phyloP scores from a whole-genome alignment of 1,140 invertebrate genomes.

The Orchesella cincta region DNA sequence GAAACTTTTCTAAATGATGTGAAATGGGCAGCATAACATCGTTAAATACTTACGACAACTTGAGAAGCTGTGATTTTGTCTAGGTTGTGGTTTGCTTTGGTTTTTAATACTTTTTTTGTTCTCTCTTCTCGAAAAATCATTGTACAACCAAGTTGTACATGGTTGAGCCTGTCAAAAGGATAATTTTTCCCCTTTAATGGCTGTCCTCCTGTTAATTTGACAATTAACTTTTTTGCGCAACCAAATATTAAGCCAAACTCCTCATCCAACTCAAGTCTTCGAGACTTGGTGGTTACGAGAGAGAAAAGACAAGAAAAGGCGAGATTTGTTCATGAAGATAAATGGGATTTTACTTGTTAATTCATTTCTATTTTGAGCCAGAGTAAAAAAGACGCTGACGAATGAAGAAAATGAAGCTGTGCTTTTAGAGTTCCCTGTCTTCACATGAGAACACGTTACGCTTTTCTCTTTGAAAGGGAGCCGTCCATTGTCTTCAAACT shows the following conservation, averaged over 20 bases:
- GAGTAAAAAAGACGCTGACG: background rate
- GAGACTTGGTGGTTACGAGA: background rate
- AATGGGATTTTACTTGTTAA: constrained; percentile 13
- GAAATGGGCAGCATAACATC: too few relatives aligned
- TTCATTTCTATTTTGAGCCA: constrained; percentile 4
- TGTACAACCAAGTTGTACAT: too few relatives aligned
- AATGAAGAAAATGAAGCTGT: background rate
- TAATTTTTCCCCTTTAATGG: background rate
- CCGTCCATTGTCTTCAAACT: background rate
- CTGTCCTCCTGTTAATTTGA: background rate
- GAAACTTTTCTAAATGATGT: too few relatives aligned
- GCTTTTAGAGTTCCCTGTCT: background rate
- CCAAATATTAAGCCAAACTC: background rate
- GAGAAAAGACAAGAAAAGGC: too few relatives aligned
- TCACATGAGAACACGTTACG: constrained; percentile 4
- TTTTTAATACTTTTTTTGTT: too few relatives aligned
- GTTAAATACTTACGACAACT: too few relatives aligned
- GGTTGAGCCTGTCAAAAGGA: too few relatives aligned
- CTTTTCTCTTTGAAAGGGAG: constrained; percentile 11
- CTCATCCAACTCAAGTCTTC: background rate
- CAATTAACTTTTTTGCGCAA: constrained; percentile 15
- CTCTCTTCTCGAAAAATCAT: too few relatives aligned
- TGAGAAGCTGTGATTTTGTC: too few relatives aligned
- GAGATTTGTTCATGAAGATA: constrained; percentile 14
- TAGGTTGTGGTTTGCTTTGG: too few relatives aligned